Evolutionary conservation across 1,140 invertebrate genomes (phyloP), one percentile per base, ranked within the genome.

Genomic region (Metaphire vulgaris): DNA sequence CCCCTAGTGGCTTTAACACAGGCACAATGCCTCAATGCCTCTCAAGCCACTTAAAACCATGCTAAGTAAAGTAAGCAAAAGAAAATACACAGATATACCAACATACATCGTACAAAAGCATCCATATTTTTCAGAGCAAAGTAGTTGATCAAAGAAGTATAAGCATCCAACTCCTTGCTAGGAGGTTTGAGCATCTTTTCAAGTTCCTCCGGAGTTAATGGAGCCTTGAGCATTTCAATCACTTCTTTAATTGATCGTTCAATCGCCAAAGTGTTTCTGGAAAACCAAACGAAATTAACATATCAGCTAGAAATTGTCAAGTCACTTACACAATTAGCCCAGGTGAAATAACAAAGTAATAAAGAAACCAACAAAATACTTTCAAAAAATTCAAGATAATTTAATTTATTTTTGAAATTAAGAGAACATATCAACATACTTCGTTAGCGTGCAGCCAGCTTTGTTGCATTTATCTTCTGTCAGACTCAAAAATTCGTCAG

Each of bases 171-270:
- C 72, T 84, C 84, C 77, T 83, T 81, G 74, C 82, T 85, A 33
- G 79, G 73, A 72, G 85, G 83, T 28, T 82, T 81, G 15, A 75
- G 77, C 56, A 86, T 81, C 34, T 79, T 81, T 6, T 72, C 75
- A 12, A 76, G 72, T 69, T 86, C 82, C 6, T 79, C 74, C 16
- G 80, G 78, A 1, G 77, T 69, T 28, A 84, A 76, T 12, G 80
- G 80, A 0, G 74, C 68, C 73, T 82, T 83, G 0, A 97, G 91
- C 26, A 96, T 86, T 72, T 91, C 90, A 12, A 96, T 87, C 14
- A 97, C 90, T 85, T 97, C 94, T 85, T 95, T 92, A 0, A 96
- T 93, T 0, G 94, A 93, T 84, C 93, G 92, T 83, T 96, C 94
- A 1, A 96, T 91, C 90, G 96, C 93, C 74, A 92, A 87, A 85